Conservation (phyloP, 2,888 invertebrate genomes). For the Malthinus flaveolus region DNA sequence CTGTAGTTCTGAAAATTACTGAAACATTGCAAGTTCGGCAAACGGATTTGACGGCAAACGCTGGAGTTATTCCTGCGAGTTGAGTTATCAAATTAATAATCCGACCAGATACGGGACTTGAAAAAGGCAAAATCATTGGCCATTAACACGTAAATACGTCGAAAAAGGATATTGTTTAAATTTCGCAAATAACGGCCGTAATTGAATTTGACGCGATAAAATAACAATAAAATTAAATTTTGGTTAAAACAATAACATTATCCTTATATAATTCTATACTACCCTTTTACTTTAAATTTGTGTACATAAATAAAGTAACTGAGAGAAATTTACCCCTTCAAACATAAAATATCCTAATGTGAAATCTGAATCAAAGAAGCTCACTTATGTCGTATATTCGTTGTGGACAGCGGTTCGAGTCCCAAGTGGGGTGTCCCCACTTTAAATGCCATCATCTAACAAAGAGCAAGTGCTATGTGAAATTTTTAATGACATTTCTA, state of each 20-base stretch:
- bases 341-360: slow-evolving; percentile 21
- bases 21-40: too few relatives aligned
- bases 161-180: too few relatives aligned
- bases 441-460: slow-evolving; percentile 44
- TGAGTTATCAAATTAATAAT: too few relatives aligned
- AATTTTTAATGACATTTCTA: slow-evolving; percentile 49
- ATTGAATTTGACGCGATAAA: too few relatives aligned
- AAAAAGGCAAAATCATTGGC: too few relatives aligned
- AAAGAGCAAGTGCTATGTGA: slow-evolving; percentile 47
- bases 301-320: slow-evolving; percentile 1
- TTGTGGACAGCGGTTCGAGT: slow-evolving; percentile 33
- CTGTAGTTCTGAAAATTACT: too few relatives aligned
- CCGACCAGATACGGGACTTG: too few relatives aligned
- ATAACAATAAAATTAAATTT: neutral
- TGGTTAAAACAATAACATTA: neutral
- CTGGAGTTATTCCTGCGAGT: too few relatives aligned
- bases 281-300: neutral
- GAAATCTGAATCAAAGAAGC: slow-evolving; percentile 35
- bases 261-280: neutral
- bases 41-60: too few relatives aligned
- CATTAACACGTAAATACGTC: too few relatives aligned
- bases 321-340: slow-evolving; percentile 3
- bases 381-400: slow-evolving; percentile 29
- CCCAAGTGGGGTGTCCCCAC: slow-evolving; percentile 37
- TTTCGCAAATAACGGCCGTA: too few relatives aligned